Percentiles rank a stretch among this genome's conserved stretches.
These are phyloP conservation scores for Drosophila tsacasi DNA, from an alignment of 1,140 invertebrate genomes.

Conservation along the genomic window DNA sequence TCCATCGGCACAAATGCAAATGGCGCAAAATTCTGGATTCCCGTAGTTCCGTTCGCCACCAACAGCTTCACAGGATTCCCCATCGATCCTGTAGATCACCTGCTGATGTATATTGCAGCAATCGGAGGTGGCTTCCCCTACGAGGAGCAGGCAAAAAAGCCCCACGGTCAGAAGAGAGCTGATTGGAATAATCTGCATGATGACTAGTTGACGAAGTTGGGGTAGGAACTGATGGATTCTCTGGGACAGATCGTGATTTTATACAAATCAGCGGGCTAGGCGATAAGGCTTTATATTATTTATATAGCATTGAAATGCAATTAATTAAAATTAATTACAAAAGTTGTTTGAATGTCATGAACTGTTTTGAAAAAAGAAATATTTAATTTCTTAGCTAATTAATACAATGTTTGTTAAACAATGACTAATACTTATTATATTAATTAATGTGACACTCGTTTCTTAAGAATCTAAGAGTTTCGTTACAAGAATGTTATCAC, in stretches of 20 bases:
- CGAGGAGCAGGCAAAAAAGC: not conserved
- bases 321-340: too few relatives aligned
- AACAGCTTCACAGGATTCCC: not conserved
- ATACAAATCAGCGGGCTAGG: not conserved
- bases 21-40: not conserved
- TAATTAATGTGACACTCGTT: too few relatives aligned
- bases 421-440: too few relatives aligned
- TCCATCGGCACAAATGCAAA: slow-evolving; percentile 7
- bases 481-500: not conserved
- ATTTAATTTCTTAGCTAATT: not conserved
- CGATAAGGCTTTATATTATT: slow-evolving; percentile 2
- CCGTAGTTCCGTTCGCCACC: not conserved
- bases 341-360: not conserved
- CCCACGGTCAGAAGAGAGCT: not conserved
- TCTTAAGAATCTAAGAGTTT: too few relatives aligned
- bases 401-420: too few relatives aligned
- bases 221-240: not conserved
- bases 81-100: slow-evolving; percentile 2
- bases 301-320: not conserved
- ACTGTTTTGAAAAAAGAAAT: not conserved
- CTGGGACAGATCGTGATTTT: not conserved
- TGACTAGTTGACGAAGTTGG: not conserved
- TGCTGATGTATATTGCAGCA: slow-evolving; percentile 7
- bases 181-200: not conserved
- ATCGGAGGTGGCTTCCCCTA: not conserved